Evolutionary conservation across 2,888 invertebrate genomes (phyloP), one percentile per base, ranked within the genome.

Genomic region (Lasius fuliginosus): DNA sequence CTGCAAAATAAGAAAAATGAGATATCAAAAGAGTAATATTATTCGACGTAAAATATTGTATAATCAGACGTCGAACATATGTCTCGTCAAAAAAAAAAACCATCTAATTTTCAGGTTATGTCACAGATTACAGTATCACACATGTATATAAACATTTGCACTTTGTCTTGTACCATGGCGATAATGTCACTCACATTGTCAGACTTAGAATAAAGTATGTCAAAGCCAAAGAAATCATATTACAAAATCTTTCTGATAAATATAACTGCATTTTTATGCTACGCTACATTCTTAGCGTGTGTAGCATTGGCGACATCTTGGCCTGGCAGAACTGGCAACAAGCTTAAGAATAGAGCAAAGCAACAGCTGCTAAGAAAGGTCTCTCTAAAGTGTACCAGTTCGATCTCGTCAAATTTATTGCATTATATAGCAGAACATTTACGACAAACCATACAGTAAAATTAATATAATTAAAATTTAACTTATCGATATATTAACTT

Each of bases 1-100:
- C 82, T 82, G 62, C 11, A 67, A 83, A 30, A 88, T 8, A 82
- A 56, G 23, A 40, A 79, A 65, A 27, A 75, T 11, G 30, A 62
- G 60, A 36, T 42, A 58, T n/a, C 0, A 65, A 18, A 56, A 33
- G 6, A n/a, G 1, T 64, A 4, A 75, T 46, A 60, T 30, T 49
- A 65, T 27, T 60, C 15, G 5, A 18, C 30, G 3, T 15, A 65
- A 15, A n/a, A 46, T n/a, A 74, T 23, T 23, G 2, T 46, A 53
- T 6, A 40, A 36, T 42, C 8, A 12, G 46, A 65, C 4, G 2
- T 60, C 1, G 3, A 82, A 40, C 3, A n/a, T 76, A 73, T 40
- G 18, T 62, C 12, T 71, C 4, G 1, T n/a, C 3, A 62, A 30
- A 60, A 60, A 18, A 30, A 33, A 1, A n/a, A 46, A 36, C 5